Percentiles rank a stretch among this genome's conserved stretches.
Conservation (phyloP, 1,140 invertebrate genomes). For the Eriocheir sinensis region DNA sequence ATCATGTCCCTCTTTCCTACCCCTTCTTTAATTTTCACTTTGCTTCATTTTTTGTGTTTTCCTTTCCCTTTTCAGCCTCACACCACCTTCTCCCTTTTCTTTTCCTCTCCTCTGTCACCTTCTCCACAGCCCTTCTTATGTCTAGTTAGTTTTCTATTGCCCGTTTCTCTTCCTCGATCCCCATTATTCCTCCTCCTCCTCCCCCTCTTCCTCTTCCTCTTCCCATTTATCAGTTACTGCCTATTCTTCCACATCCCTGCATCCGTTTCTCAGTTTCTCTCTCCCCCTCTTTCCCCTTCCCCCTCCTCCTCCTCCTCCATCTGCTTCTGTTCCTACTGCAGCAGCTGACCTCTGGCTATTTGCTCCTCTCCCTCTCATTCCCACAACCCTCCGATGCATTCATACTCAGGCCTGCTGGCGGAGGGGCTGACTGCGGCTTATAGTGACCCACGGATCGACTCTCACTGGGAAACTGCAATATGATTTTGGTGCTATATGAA, state of each 20-base stretch:
- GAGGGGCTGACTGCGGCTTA: background rate
- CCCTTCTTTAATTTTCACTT: background rate
- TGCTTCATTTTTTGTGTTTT: background rate
- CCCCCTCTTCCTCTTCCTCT: background rate
- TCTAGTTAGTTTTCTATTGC: background rate
- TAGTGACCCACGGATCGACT: background rate
- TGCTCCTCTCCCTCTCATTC: constrained; percentile 14
- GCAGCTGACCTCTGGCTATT: background rate
- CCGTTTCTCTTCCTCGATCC: background rate
- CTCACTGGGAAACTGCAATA: no score
- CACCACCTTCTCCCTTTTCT: background rate
- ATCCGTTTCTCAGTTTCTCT: background rate
- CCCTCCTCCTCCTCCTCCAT: background rate
- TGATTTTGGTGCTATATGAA: no score
- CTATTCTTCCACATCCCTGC: background rate
- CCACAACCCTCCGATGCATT: background rate
- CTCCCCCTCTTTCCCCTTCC: background rate
- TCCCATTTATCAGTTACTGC: background rate
- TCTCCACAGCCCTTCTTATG: background rate
- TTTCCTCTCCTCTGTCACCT: no score
- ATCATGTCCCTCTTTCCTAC: background rate
- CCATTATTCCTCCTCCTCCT: background rate
- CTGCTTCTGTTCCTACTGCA: background rate
- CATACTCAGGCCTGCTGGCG: background rate
- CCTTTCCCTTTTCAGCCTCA: background rate